Percentiles rank a stretch among this genome's conserved stretches.
These are phyloP conservation scores for Atethmia centrago DNA, from an alignment of 2,888 invertebrate species.

Conservation along the genomic window DNA sequence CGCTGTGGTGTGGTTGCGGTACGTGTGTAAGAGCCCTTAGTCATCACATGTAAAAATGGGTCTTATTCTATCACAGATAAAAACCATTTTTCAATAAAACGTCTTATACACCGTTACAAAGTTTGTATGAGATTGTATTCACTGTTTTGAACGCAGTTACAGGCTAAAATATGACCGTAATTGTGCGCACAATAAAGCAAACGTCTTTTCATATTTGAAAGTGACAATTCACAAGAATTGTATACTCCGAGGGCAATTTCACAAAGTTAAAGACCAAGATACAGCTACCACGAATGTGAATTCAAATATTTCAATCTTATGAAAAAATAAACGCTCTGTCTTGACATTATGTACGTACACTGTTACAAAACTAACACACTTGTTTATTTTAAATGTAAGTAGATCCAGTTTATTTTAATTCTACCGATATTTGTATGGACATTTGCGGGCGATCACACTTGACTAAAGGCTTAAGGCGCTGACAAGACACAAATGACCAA, in stretches of 20 bases:
- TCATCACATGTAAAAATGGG: slow-evolving; percentile 30
- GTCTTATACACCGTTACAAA: slow-evolving; percentile 6
- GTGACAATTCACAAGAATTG: slow-evolving; percentile 28
- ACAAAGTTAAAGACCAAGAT: slow-evolving; percentile 57
- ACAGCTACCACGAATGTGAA: slow-evolving; percentile 61
- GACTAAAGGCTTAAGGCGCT: too few relatives aligned
- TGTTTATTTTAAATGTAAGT: slow-evolving; percentile 63
- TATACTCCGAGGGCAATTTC: slow-evolving; percentile 25
- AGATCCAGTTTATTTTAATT: slow-evolving; percentile 62
- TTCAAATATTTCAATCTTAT: slow-evolving; percentile 77
- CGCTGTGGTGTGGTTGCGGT: too few relatives aligned
- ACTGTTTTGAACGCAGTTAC: slow-evolving; percentile 36
- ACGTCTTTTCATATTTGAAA: slow-evolving; percentile 36
- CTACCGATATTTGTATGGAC: slow-evolving; percentile 84
- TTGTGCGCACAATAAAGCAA: slow-evolving; percentile 51
- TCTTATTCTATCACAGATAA: neutral
- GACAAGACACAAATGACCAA: too few relatives aligned
- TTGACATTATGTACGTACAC: slow-evolving; percentile 73
- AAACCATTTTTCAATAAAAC: slow-evolving; percentile 37
- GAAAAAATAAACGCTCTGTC: slow-evolving; percentile 87
- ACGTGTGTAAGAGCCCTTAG: too few relatives aligned
- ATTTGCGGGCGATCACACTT: slow-evolving; percentile 66
- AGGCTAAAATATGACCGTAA: slow-evolving; percentile 21
- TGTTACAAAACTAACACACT: slow-evolving; percentile 82
- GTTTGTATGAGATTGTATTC: slow-evolving; percentile 22